Evolutionary conservation across 35 echinoderm and acorn worm species (phyloP).

Genomic region (Strongylocentrotus purpuratus): DNA sequence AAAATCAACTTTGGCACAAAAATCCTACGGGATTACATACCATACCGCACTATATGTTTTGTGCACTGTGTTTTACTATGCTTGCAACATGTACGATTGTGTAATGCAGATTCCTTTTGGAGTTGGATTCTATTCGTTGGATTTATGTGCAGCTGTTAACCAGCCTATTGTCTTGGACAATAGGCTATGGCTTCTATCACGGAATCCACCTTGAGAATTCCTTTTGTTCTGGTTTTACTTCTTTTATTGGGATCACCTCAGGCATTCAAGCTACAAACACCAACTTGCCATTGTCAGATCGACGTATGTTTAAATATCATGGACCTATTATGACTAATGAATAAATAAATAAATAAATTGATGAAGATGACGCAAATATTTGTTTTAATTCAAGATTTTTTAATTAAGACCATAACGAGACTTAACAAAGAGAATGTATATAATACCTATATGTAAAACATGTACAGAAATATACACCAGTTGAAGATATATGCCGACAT

Average conservation of each 20-base stretch:
- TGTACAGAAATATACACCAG: too few species aligned
- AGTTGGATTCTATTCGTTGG: background rate
- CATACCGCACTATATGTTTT: too few species aligned
- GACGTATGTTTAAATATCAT: background rate
- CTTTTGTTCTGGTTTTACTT: background rate
- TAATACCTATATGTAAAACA: too few species aligned
- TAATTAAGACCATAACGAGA: too few species aligned
- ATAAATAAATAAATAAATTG: too few species aligned
- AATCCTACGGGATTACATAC: too few species aligned
- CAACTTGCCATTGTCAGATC: background rate
- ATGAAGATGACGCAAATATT: too few species aligned
- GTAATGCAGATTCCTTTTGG: background rate
- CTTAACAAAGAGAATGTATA: too few species aligned
- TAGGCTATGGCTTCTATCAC: background rate
- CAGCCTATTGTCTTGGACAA: background rate
- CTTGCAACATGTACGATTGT: background rate
- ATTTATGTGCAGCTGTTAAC: slow-evolving; percentile 1
- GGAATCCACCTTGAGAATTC: background rate
- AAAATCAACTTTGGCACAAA: too few species aligned
- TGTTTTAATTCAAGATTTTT: too few species aligned
- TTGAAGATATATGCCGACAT: too few species aligned
- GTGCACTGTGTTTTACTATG: background rate
- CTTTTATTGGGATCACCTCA: background rate
- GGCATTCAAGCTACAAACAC: background rate
- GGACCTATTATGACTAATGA: too few species aligned